Evolutionary conservation across 23 tunicate species (phyloP).

Genomic region (Trididemnum miniatum): DNA sequence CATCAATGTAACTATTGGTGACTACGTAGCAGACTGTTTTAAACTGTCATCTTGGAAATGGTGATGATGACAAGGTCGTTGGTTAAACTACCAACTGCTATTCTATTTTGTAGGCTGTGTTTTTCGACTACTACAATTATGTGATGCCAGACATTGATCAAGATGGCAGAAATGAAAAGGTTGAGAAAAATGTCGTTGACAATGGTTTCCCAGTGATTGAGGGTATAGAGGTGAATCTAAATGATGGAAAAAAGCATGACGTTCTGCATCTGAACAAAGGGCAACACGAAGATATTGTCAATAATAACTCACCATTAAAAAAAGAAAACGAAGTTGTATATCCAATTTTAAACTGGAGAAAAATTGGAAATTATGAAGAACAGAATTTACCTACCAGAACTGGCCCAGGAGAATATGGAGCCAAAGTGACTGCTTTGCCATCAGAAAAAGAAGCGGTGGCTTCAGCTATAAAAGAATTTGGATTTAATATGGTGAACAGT

Average conservation of each 20-base stretch:
- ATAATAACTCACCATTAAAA: neutral
- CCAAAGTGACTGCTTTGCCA: constrained; percentile 43
- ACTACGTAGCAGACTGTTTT: too few species aligned
- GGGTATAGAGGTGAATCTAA: constrained; percentile 77
- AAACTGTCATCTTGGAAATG: too few species aligned
- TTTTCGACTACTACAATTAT: neutral
- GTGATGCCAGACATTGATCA: neutral
- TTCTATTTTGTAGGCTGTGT: neutral
- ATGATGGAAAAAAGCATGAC: constrained; percentile 45
- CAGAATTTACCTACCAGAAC: constrained; percentile 25
- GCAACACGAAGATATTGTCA: neutral
- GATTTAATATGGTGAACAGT: constrained; percentile 95
- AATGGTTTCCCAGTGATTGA: constrained; percentile 66
- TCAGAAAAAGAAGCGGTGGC: constrained; percentile 73
- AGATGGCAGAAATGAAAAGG: neutral
- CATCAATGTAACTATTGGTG: too few species aligned
- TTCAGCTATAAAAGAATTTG: constrained; percentile 95
- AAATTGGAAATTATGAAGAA: constrained; percentile 76
- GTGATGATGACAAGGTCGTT: too few species aligned
- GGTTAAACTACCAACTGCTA: neutral
- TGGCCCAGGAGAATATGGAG: constrained; percentile 99
- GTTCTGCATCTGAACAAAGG: constrained; percentile 20
- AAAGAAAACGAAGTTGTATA: constrained; percentile 9
- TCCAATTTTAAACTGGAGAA: constrained; percentile 76
- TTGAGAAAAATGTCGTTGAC: neutral